Percentiles rank a stretch among this genome's conserved stretches.
These are phyloP conservation scores for Neolamprologus sp. DNA, from an alignment of 2,113 vertebrate species.

Conservation along the genomic window DNA sequence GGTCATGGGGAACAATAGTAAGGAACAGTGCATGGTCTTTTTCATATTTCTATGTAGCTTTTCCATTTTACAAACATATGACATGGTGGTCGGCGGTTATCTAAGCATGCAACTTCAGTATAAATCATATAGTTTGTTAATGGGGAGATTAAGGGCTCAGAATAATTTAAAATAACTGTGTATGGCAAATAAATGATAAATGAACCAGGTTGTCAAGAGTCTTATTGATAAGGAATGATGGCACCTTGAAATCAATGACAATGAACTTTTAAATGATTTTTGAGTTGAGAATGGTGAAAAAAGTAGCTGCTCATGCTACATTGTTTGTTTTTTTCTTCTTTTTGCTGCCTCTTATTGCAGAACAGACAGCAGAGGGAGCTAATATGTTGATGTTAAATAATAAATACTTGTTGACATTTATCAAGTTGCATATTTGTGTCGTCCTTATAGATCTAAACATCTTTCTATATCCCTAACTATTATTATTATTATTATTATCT, in stretches of 20 bases:
- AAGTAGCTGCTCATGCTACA: neutral
- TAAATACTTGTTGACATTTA: neutral
- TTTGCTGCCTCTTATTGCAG: neutral
- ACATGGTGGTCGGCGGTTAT: neutral
- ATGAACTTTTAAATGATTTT: neutral
- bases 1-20: neutral
- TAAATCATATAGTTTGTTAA: neutral
- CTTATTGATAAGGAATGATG: neutral
- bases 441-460: neutral
- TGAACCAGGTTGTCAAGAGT: neutral
- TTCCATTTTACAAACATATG: neutral
- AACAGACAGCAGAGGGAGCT: neutral
- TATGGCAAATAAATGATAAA: neutral
- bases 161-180: neutral
- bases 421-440: neutral
- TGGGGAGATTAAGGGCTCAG: neutral
- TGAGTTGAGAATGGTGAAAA: neutral
- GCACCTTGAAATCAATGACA: neutral
- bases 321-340: neutral
- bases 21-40: neutral
- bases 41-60: neutral
- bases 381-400: neutral
- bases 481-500: neutral
- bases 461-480: neutral
- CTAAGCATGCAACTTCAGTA: neutral